Base-by-base conservation (phyloP, 2,113 vertebrate species). In the Turdus rufiventris region DNA sequence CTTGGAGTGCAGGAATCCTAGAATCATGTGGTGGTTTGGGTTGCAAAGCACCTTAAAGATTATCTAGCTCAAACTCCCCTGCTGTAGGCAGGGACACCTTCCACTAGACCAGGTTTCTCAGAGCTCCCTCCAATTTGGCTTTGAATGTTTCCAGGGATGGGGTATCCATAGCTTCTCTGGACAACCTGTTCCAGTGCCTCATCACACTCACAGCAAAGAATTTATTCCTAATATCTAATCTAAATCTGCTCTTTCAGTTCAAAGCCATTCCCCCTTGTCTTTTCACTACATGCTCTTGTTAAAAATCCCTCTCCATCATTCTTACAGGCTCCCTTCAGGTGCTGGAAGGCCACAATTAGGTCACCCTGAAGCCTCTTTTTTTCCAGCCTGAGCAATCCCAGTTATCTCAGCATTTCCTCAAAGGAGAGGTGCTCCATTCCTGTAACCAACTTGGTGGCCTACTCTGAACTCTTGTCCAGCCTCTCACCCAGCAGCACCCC, bases 221-320 rank as follows among this genome's bases (percentile, higher is more conserved):
- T 57, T 66, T 75, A 36, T 58, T 36, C 20, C 43, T 66, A 14
- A 8, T 17, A 42, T 25, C 36, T 34, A 25, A 11, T 50, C 51
- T 20, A 66, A 66, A 42, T 15, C 8, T 58, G 18, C 19, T 65
- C 60, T 40, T 63, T 40, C 21, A 17, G 20, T 34, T 57, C 47
- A 8, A 50, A 34, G 2, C 12, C 31, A 42, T 66, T 34, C 19
- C 4, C 6, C 4, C 10, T 48, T 31, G 3, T 58, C 43, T 29
- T 57, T 34, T 34, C 61, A 34, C 29, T 34, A 6, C 9, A 11
- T 1, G 2, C 12, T 24, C 34, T 50, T 25, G 15, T 25, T 28
- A 43, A 43, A 60, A 26, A 11, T 14, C 3, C 1, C 33, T 60
- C 26, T 76, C 33, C 8, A 10, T 23, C 1, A 0, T 53, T 43